A percentile compares a stretch with the other conserved stretches of the same genome.
These are phyloP conservation scores for Garra rufa DNA, from an alignment of 2,113 vertebrate species.

Conservation along the genomic window DNA sequence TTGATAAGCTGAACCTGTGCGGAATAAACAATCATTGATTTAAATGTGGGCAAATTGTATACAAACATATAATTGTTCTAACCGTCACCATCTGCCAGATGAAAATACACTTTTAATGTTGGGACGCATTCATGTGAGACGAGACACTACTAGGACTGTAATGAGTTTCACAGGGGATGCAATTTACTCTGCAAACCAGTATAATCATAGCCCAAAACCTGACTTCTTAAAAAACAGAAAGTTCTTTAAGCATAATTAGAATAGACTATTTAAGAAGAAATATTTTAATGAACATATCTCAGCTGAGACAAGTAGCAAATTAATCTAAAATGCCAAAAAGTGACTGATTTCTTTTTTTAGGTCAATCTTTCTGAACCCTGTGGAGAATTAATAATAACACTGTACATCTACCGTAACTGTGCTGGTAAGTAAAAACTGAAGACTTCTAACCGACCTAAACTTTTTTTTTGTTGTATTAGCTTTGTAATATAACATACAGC, in stretches of 20 bases:
- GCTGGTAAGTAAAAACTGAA: neutral
- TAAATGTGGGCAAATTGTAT: slow-evolving; percentile 49
- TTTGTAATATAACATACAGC: neutral
- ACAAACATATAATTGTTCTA: slow-evolving; percentile 45
- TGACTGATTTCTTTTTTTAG: neutral
- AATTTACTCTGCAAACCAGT: slow-evolving; percentile 55
- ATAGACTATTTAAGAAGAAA: neutral
- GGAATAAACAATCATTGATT: slow-evolving; percentile 19
- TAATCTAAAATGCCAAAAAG: neutral
- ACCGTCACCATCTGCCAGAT: slow-evolving; percentile 44
- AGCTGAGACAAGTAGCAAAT: neutral
- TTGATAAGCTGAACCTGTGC: slow-evolving; percentile 14
- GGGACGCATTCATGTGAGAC: slow-evolving; percentile 37
- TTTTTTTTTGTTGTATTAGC: neutral
- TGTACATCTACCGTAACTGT: neutral
- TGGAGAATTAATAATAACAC: neutral
- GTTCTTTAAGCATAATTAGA: slow-evolving; percentile 12
- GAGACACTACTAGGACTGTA: slow-evolving; percentile 39
- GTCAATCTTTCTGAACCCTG: neutral
- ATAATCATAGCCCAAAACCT: neutral
- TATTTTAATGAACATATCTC: slow-evolving; percentile 18
- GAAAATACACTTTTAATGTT: slow-evolving; percentile 38
- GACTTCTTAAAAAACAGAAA: neutral
- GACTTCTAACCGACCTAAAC: neutral
- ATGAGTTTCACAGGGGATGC: slow-evolving; percentile 42